Base-by-base conservation (phyloP, 2,888 invertebrate species). In the Hirtodrosophila duncani region DNA sequence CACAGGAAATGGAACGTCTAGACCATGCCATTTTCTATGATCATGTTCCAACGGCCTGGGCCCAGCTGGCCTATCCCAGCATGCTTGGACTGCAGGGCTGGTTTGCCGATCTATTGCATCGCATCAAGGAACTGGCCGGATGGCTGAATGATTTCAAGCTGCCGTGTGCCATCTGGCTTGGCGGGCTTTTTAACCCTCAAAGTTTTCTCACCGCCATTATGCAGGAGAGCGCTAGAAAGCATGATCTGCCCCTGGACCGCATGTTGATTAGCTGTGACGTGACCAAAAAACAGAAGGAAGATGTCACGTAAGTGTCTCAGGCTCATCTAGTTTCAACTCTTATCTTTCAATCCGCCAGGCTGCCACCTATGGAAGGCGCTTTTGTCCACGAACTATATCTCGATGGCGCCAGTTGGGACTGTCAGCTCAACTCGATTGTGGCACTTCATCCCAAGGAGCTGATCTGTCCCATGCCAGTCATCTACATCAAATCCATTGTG, bases 341-440 rank as follows among this genome's bases (percentile, higher is more conserved):
- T 9, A 8, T n/a, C 1, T 3, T 4, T 2, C 14, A 39, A 27
- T 1, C 5, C 1, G 4, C 13, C 65, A 93, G 93, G 13, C 89
- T 93, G 0, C 91, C 97, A 0, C 97, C 97, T 0, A 90, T 95
- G 50, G 98, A 98, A 84, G 98, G 97, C 6, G 95, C 97, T 3
- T 95, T 95, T 86, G 92, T 98, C 48, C 92, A 94, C 87, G 96
- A 96, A 1, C 88, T 98, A 41, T 95, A 90, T 86, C 93, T 98
- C 92, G 97, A 98, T 88, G 98, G 98, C 34, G 98, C 97, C 29
- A 92, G 96, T 72, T 98, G 98, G 98, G 97, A 98, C 86, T 91
- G 89, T 10, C 89, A 90, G 69, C 86, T 90, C 0, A 95, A 95
- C 48, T 91, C 92, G 72, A 93, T 98, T 68, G 91, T 91, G n/a